Evolutionary conservation across 2,113 vertebrate genomes (phyloP).

Genomic region (Pseudopipra pipra): DNA sequence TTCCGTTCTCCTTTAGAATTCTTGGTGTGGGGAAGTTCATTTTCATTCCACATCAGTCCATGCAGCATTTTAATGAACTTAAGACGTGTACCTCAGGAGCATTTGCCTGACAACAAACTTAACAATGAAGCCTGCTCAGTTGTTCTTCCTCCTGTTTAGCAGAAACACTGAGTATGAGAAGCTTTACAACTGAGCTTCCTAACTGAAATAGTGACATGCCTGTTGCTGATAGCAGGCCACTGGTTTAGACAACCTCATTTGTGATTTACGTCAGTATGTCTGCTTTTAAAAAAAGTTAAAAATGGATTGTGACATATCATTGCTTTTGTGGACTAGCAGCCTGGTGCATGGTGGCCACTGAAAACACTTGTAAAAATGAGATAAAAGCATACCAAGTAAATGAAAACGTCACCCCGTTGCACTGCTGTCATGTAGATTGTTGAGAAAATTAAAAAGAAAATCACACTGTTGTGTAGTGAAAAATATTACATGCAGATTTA

Average conservation of each 20-base stretch:
- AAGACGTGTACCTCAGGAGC: neutral
- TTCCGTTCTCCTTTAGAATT: neutral
- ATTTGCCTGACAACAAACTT: neutral
- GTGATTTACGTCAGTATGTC: neutral
- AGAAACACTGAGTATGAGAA: neutral
- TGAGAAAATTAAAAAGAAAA: neutral
- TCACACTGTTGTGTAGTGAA: neutral
- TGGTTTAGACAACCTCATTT: neutral
- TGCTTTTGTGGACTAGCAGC: neutral
- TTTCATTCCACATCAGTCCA: fast-evolving
- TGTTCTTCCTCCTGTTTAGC: neutral
- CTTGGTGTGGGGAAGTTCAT: neutral
- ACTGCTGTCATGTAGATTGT: neutral
- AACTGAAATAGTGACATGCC: neutral
- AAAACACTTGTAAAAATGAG: neutral
- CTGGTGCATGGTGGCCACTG: neutral
- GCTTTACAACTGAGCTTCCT: neutral
- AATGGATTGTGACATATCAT: neutral
- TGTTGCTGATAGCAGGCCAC: neutral
- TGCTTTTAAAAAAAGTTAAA: neutral
- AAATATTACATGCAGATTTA: neutral
- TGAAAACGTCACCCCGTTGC: neutral
- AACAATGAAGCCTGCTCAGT: neutral
- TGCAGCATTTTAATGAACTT: neutral
- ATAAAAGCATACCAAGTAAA: neutral